Evolutionary conservation across 2,113 vertebrate species (phyloP).

Genomic region (Zapus hudsonius): DNA sequence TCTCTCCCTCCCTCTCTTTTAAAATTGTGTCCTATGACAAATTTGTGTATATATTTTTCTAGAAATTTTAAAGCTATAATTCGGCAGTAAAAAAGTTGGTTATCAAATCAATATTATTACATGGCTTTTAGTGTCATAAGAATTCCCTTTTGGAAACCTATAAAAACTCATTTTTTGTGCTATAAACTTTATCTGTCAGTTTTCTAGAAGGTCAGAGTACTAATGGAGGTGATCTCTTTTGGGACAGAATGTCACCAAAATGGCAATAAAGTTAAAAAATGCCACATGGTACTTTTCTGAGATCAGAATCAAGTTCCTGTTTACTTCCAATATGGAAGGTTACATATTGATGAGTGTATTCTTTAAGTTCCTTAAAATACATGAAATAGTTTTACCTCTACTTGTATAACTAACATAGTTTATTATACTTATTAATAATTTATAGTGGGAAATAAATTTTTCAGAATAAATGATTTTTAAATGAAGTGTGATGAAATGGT

Average conservation of each 20-base stretch:
- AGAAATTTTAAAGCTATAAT: conserved; percentile 48
- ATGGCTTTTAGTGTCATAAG: conserved; percentile 53
- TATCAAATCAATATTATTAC: conserved; percentile 65
- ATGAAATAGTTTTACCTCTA: not conserved
- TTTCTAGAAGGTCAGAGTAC: conserved; percentile 70
- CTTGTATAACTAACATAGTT: not conserved
- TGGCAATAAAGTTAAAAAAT: conserved; percentile 58
- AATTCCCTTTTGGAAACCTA: conserved; percentile 66
- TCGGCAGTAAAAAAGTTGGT: conserved; percentile 64
- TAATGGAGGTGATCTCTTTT: conserved; percentile 63
- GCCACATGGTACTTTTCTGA: not conserved
- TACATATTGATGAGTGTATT: not conserved
- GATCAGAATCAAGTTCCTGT: not conserved
- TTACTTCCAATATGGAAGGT: conserved; percentile 25
- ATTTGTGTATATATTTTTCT: conserved; percentile 45
- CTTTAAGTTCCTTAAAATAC: not conserved
- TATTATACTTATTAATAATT: conserved; percentile 9
- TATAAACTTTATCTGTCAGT: conserved; percentile 60
- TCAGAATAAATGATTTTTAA: conserved; percentile 40
- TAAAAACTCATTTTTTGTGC: conserved; percentile 73
- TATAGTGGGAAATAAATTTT: conserved; percentile 8
- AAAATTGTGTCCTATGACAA: conserved; percentile 20
- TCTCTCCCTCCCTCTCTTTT: not conserved
- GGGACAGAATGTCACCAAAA: conserved; percentile 61
- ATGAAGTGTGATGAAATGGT: not conserved